Evolutionary conservation across 2,797 vertebrate species (phyloP).

Genomic region (Clamator glandarius): DNA sequence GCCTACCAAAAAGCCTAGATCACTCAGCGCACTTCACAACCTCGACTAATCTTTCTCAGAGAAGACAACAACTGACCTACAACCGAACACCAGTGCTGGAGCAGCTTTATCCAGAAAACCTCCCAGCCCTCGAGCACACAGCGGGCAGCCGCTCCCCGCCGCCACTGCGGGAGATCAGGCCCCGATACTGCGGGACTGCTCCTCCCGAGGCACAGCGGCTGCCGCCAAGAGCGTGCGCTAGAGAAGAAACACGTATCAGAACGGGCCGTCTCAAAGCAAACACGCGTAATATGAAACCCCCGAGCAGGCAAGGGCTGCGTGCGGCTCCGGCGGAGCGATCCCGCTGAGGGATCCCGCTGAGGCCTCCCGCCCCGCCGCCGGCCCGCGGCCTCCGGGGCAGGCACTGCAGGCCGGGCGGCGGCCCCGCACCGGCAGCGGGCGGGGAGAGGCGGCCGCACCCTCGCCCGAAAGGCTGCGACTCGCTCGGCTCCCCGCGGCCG

Average conservation of each 20-base stretch:
- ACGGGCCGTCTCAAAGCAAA: not conserved
- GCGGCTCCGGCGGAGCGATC: not conserved
- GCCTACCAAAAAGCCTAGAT: not conserved
- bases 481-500: rapidly evolving
- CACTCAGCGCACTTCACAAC: too few relatives aligned
- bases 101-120: not conserved
- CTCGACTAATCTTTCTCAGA: not conserved
- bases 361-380: not conserved
- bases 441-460: too few relatives aligned
- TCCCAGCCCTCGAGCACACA: too few relatives aligned
- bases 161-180: too few relatives aligned
- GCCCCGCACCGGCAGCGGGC: too few relatives aligned
- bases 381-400: too few relatives aligned
- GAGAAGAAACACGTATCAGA: rapidly evolving
- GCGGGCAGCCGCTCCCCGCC: too few relatives aligned
- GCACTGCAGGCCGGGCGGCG: not conserved
- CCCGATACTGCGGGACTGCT: rapidly evolving
- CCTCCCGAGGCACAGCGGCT: not conserved
- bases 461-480: too few relatives aligned
- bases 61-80: not conserved
- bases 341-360: not conserved
- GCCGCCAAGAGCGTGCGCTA: rapidly evolving
- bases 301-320: not conserved
- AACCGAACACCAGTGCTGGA: not conserved
- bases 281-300: rapidly evolving